Conservation (phyloP, 2,797 vertebrate genomes). For the Bovichtus diacanthus region DNA sequence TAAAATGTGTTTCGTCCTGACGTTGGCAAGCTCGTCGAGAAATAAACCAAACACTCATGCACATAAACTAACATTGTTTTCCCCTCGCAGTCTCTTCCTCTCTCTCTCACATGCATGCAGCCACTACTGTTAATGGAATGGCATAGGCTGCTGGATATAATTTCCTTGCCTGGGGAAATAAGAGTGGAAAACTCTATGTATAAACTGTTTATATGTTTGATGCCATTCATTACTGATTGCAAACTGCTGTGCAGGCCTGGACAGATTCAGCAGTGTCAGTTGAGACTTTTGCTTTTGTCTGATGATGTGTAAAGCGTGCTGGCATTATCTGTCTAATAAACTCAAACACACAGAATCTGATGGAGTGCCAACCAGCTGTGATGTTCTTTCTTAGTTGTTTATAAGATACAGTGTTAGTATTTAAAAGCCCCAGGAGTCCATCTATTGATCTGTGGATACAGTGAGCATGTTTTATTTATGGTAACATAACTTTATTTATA, state of each 20-base stretch:
- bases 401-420: slow-evolving; percentile 11
- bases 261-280: slow-evolving; percentile 19
- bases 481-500: slow-evolving; percentile 2
- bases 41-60: slow-evolving; percentile 69
- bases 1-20: slow-evolving; percentile 74
- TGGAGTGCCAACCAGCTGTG: slow-evolving; percentile 3
- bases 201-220: slow-evolving; percentile 45
- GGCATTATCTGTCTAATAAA: too few relatives aligned
- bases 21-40: slow-evolving; percentile 49
- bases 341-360: slow-evolving; percentile 4
- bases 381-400: neutral
- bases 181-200: slow-evolving; percentile 40
- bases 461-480: slow-evolving; percentile 12
- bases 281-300: slow-evolving; percentile 16
- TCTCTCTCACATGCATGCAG: slow-evolving; percentile 15
- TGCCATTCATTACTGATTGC: slow-evolving; percentile 50
- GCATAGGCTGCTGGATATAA: slow-evolving; percentile 57
- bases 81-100: slow-evolving; percentile 13
- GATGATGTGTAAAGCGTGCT: neutral
- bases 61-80: slow-evolving; percentile 63
- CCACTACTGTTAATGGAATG: slow-evolving; percentile 60
- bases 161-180: slow-evolving; percentile 57
- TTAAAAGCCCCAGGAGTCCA: slow-evolving; percentile 8
- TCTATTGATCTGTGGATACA: slow-evolving; percentile 7
- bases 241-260: slow-evolving; percentile 30